Conservation (phyloP, 2,113 vertebrate genomes). For the Lontra canadensis region DNA sequence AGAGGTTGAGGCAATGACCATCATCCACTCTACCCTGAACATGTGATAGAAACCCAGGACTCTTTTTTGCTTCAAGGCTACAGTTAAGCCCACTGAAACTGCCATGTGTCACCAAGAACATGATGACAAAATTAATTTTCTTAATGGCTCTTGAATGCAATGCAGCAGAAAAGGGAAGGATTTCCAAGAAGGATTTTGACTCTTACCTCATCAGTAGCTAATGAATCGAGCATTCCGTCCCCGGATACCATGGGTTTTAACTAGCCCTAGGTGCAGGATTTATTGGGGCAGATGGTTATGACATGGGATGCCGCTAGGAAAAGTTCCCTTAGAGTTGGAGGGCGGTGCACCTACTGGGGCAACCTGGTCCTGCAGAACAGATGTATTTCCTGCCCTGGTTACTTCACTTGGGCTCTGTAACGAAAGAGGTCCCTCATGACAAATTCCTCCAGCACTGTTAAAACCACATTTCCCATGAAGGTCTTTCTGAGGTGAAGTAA, state of each 20-base stretch:
- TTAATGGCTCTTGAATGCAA: conserved; percentile 25
- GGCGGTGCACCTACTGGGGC: neutral
- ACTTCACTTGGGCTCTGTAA: conserved; percentile 63
- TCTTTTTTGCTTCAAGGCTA: neutral
- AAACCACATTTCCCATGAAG: conserved; percentile 75
- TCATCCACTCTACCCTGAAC: neutral
- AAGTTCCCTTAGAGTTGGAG: neutral
- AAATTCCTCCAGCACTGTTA: conserved; percentile 68
- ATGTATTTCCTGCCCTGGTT: conserved; percentile 67
- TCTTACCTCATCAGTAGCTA: neutral
- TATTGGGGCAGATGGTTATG: conserved; percentile 8
- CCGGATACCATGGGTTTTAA: neutral
- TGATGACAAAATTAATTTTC: neutral
- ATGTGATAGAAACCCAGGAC: neutral
- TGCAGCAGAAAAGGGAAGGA: conserved; percentile 40
- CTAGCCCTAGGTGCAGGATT: neutral
- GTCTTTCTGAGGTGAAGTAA: conserved; percentile 62
- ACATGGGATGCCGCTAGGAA: neutral
- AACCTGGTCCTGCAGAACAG: neutral
- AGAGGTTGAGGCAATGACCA: neutral
- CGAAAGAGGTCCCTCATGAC: conserved; percentile 64
- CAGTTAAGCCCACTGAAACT: neutral
- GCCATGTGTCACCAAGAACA: neutral
- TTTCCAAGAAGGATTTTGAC: neutral
- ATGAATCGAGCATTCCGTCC: neutral